phyloP scores from a whole-genome alignment of 2,888 invertebrate species.

The Monopis laevigella region DNA sequence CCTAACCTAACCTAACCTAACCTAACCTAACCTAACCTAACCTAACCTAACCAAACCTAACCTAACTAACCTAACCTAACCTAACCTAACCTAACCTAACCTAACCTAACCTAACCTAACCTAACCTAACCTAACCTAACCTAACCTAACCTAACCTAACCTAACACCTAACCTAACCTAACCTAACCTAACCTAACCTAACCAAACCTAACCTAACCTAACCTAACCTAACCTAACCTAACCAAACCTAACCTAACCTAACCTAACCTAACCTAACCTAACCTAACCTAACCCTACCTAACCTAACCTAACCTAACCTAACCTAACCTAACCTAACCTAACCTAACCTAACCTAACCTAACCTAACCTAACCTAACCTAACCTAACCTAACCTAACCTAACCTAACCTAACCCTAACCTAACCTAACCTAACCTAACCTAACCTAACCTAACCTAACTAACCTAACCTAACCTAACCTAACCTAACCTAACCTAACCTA shows the following conservation, averaged over 20 bases:
- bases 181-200: constrained; percentile 15
- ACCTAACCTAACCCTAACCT: constrained; percentile 13
- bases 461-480: constrained; percentile 2
- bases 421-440: constrained; percentile 12
- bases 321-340: constrained; percentile 14
- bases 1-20: constrained; percentile 17
- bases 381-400: constrained; percentile 17
- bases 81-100: constrained; percentile 12
- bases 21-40: constrained; percentile 18
- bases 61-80: constrained; percentile 15
- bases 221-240: constrained; percentile 17
- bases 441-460: constrained; percentile 12
- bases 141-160: constrained; percentile 16
- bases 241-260: constrained; percentile 18
- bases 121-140: constrained; percentile 15
- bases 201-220: constrained; percentile 17
- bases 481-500: constrained; percentile 16
- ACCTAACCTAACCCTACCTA: constrained; percentile 14
- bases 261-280: constrained; percentile 18
- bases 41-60: constrained; percentile 17
- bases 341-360: constrained; percentile 15
- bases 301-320: constrained; percentile 13
- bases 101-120: constrained; percentile 15
- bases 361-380: constrained; percentile 17
- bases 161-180: constrained; percentile 18